Percentiles rank a stretch among this genome's conserved stretches.
Conservation (phyloP, 2,113 vertebrate species). For the Anarhynchus alexandrinus region DNA sequence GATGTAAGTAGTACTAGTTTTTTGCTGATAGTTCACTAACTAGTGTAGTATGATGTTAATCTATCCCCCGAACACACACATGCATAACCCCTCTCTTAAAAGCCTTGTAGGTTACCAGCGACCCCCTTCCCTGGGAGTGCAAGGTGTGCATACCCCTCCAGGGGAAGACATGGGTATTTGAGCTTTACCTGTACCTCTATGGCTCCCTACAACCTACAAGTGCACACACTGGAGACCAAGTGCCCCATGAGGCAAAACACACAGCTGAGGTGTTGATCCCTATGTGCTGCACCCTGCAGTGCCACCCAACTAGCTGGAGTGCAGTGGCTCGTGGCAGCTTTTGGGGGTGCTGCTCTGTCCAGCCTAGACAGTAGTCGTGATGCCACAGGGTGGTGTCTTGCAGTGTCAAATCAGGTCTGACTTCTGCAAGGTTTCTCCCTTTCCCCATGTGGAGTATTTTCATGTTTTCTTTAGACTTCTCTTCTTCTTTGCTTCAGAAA, state of each 20-base stretch:
- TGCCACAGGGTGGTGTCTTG: fast-evolving
- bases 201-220: neutral
- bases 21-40: neutral
- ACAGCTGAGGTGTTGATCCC: neutral
- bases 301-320: fast-evolving
- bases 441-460: neutral
- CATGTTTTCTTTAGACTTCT: neutral
- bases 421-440: neutral
- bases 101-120: neutral
- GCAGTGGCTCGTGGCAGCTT: neutral
- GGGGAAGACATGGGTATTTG: fast-evolving
- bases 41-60: neutral
- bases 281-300: fast-evolving
- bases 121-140: neutral
- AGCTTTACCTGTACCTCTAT: neutral
- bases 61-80: neutral
- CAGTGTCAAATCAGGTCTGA: neutral
- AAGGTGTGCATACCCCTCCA: fast-evolving
- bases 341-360: neutral
- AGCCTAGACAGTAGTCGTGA: neutral
- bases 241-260: neutral
- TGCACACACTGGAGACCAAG: fast-evolving
- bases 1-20: neutral
- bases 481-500: neutral
- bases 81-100: neutral